Evolutionary conservation across 2,113 vertebrate genomes (phyloP), one percentile per base, ranked within the genome.

Genomic region (Nothoprocta pentlandii): DNA sequence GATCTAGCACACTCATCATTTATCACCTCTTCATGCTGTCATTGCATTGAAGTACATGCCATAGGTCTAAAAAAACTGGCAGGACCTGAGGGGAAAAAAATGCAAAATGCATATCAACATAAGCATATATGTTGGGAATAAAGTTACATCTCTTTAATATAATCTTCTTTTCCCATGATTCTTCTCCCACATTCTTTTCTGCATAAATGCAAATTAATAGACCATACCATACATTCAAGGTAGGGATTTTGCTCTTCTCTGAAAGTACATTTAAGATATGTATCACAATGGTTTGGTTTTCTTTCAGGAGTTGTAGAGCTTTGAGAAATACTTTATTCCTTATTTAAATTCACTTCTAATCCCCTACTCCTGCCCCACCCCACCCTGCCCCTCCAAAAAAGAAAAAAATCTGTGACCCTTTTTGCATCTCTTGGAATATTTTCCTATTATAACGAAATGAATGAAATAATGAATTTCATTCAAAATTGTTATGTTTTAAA

Each of bases 1-100:
- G 34, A 63, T 76, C 21, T 51, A 8, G 16, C 39, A 7, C 9
- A 20, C 10, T 59, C 16, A 21, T 51, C 14, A 6, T 10, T 36
- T 64, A 7, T 5, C 16, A 15, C 23, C 36, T 58, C 39, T 30
- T 88, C 12, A 5, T n/a, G 32, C 34, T 15, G 1, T 15, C 0
- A 1, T 21, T 13, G 5, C 2, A 1, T 12, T 10, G 8, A 42
- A 47, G 28, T 69, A 19, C 0, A 0, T 63, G 25, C 36, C 64
- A 0, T 12, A 42, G 17, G 10, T 46, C 32, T 42, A 8, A 34
- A 30, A 30, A 54, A 32, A 9, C 9, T 9, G 76, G 16, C 25
- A n/a, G 46, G 34, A 17, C 14, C 44, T 36, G 0, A 1, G 32
- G 59, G 36, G 36, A 39, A 16, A 36, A 73, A 53, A 14, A 36